Conservation (phyloP, 2,888 invertebrate genomes). For the Gortyna flavago region DNA sequence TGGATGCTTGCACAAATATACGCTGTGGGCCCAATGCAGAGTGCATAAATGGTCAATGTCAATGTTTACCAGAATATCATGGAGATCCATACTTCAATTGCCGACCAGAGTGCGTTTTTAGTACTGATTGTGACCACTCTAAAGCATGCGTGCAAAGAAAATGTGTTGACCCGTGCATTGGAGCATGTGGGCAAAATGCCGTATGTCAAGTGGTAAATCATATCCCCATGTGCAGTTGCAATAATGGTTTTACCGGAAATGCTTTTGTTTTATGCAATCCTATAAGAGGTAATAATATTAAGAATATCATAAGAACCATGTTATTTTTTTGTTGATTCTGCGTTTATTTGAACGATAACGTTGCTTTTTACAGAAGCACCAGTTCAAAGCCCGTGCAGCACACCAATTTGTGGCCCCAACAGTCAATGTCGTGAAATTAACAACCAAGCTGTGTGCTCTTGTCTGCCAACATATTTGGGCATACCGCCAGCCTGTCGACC, state of each 20-base stretch:
- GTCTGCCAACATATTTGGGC: conserved; percentile 92
- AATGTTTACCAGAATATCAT: conserved; percentile 92
- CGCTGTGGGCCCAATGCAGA: conserved; percentile 92
- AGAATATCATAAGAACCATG: background rate
- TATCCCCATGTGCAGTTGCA: conserved; percentile 92
- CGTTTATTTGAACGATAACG: background rate
- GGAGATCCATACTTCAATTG: conserved; percentile 94
- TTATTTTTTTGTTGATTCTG: background rate
- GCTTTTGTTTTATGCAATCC: conserved; percentile 86
- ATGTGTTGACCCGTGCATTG: conserved; percentile 93
- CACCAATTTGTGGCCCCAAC: conserved; percentile 94
- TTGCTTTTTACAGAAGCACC: conserved; percentile 72
- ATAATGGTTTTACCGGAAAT: conserved; percentile 91
- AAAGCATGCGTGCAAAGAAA: conserved; percentile 94
- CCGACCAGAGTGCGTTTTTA: conserved; percentile 94
- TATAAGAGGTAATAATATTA: conserved; percentile 87
- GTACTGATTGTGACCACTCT: conserved; percentile 92
- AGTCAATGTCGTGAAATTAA: conserved; percentile 91
- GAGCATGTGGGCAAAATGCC: conserved; percentile 92
- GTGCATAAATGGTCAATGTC: conserved; percentile 92
- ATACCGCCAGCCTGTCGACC: conserved; percentile 93
- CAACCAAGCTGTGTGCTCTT: conserved; percentile 93
- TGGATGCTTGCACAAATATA: conserved; percentile 92
- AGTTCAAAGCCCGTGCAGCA: conserved; percentile 91
- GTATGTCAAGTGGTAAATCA: conserved; percentile 91